Evolutionary conservation across 1,140 invertebrate genomes (phyloP).

Genomic region (Bemisia tabaci): DNA sequence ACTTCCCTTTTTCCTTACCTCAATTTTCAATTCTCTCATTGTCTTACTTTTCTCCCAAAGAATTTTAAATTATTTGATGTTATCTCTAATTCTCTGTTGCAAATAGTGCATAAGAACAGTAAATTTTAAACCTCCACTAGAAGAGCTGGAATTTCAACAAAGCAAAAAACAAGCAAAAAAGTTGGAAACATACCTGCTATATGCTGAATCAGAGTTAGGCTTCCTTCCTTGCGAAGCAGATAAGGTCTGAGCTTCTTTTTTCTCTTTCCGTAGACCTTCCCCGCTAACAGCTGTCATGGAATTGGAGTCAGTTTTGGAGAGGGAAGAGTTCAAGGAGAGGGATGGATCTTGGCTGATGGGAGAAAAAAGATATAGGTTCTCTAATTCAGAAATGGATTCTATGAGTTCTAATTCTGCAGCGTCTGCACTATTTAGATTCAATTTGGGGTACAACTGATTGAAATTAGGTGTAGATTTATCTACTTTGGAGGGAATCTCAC

Average conservation of each 20-base stretch:
- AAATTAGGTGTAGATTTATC: neutral
- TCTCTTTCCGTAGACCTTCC: neutral
- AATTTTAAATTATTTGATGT: too few species aligned
- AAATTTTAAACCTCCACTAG: too few species aligned
- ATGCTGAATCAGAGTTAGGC: conserved; percentile 46
- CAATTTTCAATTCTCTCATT: too few species aligned
- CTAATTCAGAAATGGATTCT: conserved; percentile 25
- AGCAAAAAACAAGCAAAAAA: conserved; percentile 4
- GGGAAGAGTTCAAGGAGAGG: conserved; percentile 13
- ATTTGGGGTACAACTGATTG: neutral
- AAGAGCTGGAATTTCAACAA: too few species aligned
- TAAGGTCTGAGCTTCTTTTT: neutral
- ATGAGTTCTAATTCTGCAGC: conserved; percentile 23
- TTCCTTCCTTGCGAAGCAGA: conserved; percentile 20
- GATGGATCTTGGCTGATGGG: conserved; percentile 4
- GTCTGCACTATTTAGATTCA: conserved; percentile 11
- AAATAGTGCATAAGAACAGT: too few species aligned
- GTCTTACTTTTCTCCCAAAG: too few species aligned
- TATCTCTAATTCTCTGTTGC: too few species aligned
- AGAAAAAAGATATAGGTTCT: conserved; percentile 17
- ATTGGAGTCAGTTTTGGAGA: conserved; percentile 7
- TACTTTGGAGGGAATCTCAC: neutral
- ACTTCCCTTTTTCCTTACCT: too few species aligned
- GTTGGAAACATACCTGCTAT: conserved; percentile 40
- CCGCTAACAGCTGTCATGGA: neutral